A percentile compares a stretch with the other conserved stretches of the same genome.
phyloP scores from a whole-genome alignment of 1,140 invertebrate species.

The Ceratina japonica region DNA sequence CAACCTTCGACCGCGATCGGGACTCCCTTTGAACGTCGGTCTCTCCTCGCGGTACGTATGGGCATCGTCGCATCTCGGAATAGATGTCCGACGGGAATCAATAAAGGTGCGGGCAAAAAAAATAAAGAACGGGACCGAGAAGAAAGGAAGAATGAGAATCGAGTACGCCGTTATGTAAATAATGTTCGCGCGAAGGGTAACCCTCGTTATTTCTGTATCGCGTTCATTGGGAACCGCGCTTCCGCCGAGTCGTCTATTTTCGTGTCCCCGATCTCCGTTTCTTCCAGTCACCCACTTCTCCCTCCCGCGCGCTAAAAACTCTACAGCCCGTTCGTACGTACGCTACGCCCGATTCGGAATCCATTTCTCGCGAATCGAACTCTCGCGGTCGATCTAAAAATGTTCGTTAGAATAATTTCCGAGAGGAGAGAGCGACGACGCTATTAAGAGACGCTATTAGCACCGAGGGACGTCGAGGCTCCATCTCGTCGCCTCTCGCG shows the following conservation, averaged over 20 bases:
- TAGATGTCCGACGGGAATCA: conserved; percentile 22
- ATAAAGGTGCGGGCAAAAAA: conserved; percentile 1
- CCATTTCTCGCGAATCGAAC: conserved; percentile 45
- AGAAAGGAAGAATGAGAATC: conserved; percentile 10
- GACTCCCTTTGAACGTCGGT: conserved; percentile 3
- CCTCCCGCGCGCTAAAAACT: too few species aligned
- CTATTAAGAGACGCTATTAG: too few species aligned
- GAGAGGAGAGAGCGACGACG: not conserved
- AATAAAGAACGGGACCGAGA: not conserved
- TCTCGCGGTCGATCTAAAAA: conserved; percentile 17
- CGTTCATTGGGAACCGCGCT: conserved; percentile 59
- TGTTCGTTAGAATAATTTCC: conserved; percentile 16
- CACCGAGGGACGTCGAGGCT: not conserved
- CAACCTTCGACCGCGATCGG: too few species aligned
- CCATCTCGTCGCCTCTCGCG: not conserved
- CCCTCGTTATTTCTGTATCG: conserved; percentile 63
- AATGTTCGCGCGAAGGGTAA: conserved; percentile 48
- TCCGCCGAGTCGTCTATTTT: conserved; percentile 63
- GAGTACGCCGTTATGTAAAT: conserved; percentile 63
- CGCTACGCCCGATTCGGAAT: conserved; percentile 11
- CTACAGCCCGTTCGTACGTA: too few species aligned
- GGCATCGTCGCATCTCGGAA: not conserved
- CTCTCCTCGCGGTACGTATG: not conserved
- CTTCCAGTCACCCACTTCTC: not conserved
- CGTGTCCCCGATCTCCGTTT: conserved; percentile 35